Evolutionary conservation across 2,113 vertebrate genomes (phyloP).

Genomic region (Cryptomyrus ogoouensis): DNA sequence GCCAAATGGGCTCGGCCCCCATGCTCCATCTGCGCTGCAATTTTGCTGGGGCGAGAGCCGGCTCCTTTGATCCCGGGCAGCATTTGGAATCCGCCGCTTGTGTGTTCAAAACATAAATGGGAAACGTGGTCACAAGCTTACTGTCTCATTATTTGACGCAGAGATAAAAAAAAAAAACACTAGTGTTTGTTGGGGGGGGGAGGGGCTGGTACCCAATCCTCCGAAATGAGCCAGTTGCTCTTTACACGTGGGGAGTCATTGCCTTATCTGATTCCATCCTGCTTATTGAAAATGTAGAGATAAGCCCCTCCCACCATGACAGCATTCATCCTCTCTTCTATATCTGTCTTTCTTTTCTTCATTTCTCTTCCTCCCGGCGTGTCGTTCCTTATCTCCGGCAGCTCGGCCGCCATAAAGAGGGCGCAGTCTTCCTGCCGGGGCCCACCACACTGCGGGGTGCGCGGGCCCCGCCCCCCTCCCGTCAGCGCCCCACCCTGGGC

Average conservation of each 20-base stretch:
- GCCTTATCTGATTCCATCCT: conserved; percentile 70
- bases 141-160: conserved; percentile 89
- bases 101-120: conserved; percentile 86
- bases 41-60: conserved; percentile 73
- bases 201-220: conserved; percentile 53
- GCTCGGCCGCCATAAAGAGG: conserved; percentile 21
- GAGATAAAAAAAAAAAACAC: conserved; percentile 68
- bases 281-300: conserved; percentile 62
- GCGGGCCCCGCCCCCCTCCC: not conserved
- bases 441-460: not conserved
- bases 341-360: conserved; percentile 24
- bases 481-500: not conserved
- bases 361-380: not conserved
- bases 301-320: conserved; percentile 39
- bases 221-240: conserved; percentile 65
- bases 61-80: conserved; percentile 84
- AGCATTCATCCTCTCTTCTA: conserved; percentile 16
- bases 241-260: conserved; percentile 55
- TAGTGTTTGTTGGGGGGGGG: not conserved
- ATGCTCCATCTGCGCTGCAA: conserved; percentile 63
- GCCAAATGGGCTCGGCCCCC: conserved; percentile 73
- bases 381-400: conserved; percentile 10
- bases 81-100: conserved; percentile 84
- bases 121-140: conserved; percentile 73
- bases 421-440: conserved; percentile 16